These are phyloP conservation scores for Acromyrmex charruanus DNA, from an alignment of 1,140 invertebrate genomes.

Conservation along the genomic window DNA sequence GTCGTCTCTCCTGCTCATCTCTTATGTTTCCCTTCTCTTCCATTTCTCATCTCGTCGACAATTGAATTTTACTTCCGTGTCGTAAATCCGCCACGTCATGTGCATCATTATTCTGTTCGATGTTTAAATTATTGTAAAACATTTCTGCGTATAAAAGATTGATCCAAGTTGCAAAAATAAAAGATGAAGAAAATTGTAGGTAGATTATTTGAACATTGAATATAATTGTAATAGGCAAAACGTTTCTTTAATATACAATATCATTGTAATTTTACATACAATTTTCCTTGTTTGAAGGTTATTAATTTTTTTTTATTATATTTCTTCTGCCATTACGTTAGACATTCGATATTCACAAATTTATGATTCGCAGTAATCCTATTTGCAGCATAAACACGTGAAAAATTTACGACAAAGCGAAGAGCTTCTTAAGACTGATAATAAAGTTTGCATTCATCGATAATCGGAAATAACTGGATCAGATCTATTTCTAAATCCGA, in stretches of 20 bases:
- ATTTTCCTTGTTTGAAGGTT: neutral
- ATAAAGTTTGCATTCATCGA: conserved; percentile 25
- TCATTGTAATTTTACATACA: neutral
- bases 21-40: conserved; percentile 2
- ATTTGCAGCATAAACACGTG: neutral
- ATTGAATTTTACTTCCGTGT: conserved; percentile 51
- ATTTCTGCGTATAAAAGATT: neutral
- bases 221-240: neutral
- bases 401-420: neutral
- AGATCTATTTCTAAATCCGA: conserved; percentile 44
- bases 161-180: neutral
- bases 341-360: neutral
- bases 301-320: neutral
- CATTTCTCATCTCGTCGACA: conserved; percentile 1
- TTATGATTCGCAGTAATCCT: neutral
- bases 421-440: neutral
- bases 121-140: neutral
- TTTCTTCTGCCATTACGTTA: neutral
- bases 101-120: neutral
- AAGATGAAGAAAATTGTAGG: neutral
- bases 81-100: conserved; percentile 1
- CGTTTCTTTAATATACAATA: neutral
- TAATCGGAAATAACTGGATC: conserved; percentile 23
- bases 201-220: neutral
- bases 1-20: conserved; percentile 52